Conservation (phyloP, 2,888 invertebrate genomes). For the Teleiodes luculella region DNA sequence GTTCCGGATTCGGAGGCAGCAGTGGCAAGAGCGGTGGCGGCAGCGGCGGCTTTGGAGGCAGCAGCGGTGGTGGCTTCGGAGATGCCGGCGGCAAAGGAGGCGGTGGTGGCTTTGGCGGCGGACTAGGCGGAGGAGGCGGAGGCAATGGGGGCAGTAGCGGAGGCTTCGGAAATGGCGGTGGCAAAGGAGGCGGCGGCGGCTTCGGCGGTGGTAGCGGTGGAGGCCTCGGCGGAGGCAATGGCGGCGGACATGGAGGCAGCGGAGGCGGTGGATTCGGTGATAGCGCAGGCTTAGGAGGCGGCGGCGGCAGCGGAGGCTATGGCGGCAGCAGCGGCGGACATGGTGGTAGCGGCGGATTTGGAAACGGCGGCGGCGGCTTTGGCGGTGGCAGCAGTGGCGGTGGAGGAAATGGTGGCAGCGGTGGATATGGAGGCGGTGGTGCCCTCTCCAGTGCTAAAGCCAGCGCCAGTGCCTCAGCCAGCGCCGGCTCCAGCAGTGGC, state of each 20-base stretch:
- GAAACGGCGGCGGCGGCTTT: slow-evolving; percentile 23
- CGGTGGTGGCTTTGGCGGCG: slow-evolving; percentile 24
- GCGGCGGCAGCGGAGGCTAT: slow-evolving; percentile 30
- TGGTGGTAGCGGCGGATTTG: slow-evolving; percentile 23
- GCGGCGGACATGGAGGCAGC: slow-evolving; percentile 28
- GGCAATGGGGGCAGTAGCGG: slow-evolving; percentile 28
- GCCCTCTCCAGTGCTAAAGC: slow-evolving; percentile 23
- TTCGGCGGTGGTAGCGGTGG: slow-evolving; percentile 27
- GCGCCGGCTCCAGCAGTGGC: slow-evolving; percentile 12
- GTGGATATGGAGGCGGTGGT: slow-evolving; percentile 24
- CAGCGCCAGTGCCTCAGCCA: slow-evolving; percentile 27
- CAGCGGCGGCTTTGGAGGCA: not conserved
- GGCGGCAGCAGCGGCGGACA: slow-evolving; percentile 29
- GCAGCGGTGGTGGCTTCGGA: slow-evolving; percentile 1
- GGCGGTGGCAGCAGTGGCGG: slow-evolving; percentile 25
- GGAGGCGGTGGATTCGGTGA: slow-evolving; percentile 28
- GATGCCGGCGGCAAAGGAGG: slow-evolving; percentile 4
- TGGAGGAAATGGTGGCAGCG: slow-evolving; percentile 16
- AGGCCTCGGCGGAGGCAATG: slow-evolving; percentile 24
- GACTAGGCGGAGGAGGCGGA: slow-evolving; percentile 28
- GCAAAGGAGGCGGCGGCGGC: slow-evolving; percentile 25
- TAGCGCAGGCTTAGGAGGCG: slow-evolving; percentile 24
- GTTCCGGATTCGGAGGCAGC: not conserved
- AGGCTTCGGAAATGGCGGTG: slow-evolving; percentile 19
- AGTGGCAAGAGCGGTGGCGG: slow-evolving; percentile 7